Evolutionary conservation across 2,888 invertebrate species (phyloP).

Genomic region (Apotomis capreana): DNA sequence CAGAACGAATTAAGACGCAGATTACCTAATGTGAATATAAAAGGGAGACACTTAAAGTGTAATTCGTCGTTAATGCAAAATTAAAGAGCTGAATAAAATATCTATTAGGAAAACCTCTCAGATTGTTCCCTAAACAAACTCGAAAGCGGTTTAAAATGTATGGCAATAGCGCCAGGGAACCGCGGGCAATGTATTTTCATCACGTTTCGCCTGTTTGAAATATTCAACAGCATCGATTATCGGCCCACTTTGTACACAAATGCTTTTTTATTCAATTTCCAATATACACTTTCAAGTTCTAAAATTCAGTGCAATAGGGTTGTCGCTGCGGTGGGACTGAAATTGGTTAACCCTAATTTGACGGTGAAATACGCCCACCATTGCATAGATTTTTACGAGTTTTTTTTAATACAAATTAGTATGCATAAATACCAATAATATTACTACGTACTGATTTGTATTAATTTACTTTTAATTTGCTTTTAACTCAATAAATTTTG

Average conservation of each 20-base stretch:
- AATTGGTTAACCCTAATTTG: neutral
- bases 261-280: conserved; percentile 74
- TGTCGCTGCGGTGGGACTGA: neutral
- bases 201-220: conserved; percentile 73
- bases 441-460: too few relatives aligned
- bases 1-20: neutral
- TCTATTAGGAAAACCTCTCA: conserved; percentile 59
- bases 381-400: too few relatives aligned
- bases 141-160: conserved; percentile 57
- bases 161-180: conserved; percentile 57
- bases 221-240: conserved; percentile 79
- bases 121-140: conserved; percentile 61
- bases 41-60: neutral
- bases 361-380: too few relatives aligned
- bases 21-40: conserved; percentile 3
- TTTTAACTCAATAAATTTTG: too few relatives aligned
- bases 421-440: neutral
- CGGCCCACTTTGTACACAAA: conserved; percentile 76
- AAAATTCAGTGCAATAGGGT: conserved; percentile 44
- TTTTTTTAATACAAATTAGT: neutral
- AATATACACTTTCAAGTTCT: conserved; percentile 39
- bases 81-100: conserved; percentile 47
- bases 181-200: conserved; percentile 64
- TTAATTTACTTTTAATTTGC: too few relatives aligned
- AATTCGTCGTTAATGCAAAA: conserved; percentile 30